Evolutionary conservation across 2,113 vertebrate genomes (phyloP).

Genomic region (Sakesphorus luctuosus): DNA sequence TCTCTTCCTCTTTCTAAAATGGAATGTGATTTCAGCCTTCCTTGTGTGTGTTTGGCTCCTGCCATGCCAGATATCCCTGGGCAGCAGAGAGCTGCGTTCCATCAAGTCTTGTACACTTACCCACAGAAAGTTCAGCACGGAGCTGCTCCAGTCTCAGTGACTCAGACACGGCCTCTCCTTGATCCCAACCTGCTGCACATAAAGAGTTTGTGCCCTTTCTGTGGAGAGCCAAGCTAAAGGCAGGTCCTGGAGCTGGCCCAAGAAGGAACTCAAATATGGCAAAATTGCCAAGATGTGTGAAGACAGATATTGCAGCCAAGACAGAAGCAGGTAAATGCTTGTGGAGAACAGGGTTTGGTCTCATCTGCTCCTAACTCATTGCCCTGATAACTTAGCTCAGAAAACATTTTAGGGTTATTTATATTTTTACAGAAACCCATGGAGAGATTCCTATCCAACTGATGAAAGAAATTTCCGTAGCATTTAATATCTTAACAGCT

Average conservation of each 20-base stretch:
- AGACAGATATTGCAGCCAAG: not conserved
- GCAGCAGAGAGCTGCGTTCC: not conserved
- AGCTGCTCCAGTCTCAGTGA: not conserved
- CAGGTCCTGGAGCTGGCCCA: not conserved
- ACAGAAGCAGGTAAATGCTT: not conserved
- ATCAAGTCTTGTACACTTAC: not conserved
- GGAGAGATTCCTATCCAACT: not conserved
- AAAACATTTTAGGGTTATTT: not conserved
- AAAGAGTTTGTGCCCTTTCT: not conserved
- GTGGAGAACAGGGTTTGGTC: not conserved
- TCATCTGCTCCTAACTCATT: not conserved
- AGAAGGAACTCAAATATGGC: not conserved
- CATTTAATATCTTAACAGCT: not conserved
- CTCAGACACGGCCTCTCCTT: not conserved
- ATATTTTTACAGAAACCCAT: not conserved
- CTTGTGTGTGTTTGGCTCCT: not conserved
- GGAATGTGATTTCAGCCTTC: not conserved
- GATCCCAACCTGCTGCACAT: not conserved
- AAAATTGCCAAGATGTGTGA: not conserved
- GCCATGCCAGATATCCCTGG: not conserved
- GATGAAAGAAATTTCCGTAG: not conserved
- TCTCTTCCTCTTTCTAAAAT: not conserved
- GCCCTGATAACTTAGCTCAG: not conserved
- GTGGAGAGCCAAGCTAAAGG: not conserved
- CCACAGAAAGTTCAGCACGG: not conserved